Percentiles rank a stretch among this genome's conserved stretches.
Conservation (phyloP, 1,140 invertebrate genomes). For the Oreohelix idahoensis region DNA sequence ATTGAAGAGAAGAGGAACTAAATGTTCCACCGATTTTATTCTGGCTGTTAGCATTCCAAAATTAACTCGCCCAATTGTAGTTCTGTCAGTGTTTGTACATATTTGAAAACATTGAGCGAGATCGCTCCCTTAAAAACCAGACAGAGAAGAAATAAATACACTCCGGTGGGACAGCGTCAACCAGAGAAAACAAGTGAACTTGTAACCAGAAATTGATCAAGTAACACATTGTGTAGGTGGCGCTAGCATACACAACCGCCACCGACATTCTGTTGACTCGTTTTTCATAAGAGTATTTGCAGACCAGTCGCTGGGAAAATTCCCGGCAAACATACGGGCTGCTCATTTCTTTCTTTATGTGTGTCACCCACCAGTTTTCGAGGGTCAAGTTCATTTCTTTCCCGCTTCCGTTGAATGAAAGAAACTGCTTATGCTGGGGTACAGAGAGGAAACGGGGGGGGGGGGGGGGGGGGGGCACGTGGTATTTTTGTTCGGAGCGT, state of each 20-base stretch:
- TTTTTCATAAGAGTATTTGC: constrained; percentile 29
- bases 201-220: constrained; percentile 28
- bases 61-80: background rate
- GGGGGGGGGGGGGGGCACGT: too few species aligned
- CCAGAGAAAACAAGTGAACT: constrained; percentile 15
- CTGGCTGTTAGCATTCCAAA: background rate
- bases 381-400: background rate
- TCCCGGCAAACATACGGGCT: constrained; percentile 8
- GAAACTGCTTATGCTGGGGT: background rate
- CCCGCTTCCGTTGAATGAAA: background rate
- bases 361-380: background rate
- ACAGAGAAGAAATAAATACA: constrained; percentile 19
- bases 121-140: background rate
- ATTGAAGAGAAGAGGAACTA: too few species aligned
- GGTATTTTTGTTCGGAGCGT: background rate
- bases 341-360: background rate
- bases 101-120: background rate
- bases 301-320: constrained; percentile 16
- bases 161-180: background rate
- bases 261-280: constrained; percentile 36
- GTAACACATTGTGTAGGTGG: constrained; percentile 31
- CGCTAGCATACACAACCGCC: constrained; percentile 22
- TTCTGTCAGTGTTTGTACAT: background rate
- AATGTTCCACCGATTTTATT: too few species aligned
- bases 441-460: too few species aligned